A percentile compares a stretch with the other conserved stretches of the same genome.
These are phyloP conservation scores for Brachypodius melanocephalos DNA, from an alignment of 2,113 vertebrate genomes.

Conservation along the genomic window DNA sequence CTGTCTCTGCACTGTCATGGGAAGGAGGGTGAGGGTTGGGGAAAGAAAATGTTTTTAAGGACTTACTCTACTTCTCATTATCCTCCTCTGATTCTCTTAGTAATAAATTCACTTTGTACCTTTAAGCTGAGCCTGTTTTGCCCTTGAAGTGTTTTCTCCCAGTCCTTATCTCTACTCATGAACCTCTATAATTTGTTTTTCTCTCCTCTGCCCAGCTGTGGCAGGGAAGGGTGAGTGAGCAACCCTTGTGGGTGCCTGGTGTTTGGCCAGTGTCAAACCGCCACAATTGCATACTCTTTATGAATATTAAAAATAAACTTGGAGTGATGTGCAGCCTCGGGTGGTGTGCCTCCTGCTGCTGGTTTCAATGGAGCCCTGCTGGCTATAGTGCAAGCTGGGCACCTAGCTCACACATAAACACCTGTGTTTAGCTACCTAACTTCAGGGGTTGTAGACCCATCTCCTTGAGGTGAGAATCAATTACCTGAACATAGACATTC, in stretches of 20 bases:
- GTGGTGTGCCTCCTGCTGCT: not conserved
- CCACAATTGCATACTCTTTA: accelerated
- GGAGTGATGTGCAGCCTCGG: not conserved
- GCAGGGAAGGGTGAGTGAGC: not conserved
- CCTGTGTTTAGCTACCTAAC: not conserved
- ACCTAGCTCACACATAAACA: not conserved
- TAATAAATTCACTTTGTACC: not conserved
- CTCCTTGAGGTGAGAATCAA: not conserved
- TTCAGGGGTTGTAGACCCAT: not conserved
- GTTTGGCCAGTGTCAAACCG: not conserved
- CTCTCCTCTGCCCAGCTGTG: not conserved
- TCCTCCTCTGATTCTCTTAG: not conserved
- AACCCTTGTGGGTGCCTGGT: not conserved
- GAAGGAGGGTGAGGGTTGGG: not conserved
- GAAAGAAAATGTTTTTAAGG: not conserved
- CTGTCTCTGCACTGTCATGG: accelerated
- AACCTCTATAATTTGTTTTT: not conserved
- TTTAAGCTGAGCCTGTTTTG: not conserved
- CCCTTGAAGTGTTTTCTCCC: not conserved
- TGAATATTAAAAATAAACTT: not conserved
- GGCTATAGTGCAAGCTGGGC: not conserved
- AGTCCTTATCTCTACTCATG: not conserved
- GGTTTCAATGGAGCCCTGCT: not conserved
- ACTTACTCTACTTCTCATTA: not conserved
- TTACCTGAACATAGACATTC: not conserved